Evolutionary conservation across 2,888 invertebrate species (phyloP), one percentile per base, ranked within the genome.

Genomic region (Drosophila borealis): DNA sequence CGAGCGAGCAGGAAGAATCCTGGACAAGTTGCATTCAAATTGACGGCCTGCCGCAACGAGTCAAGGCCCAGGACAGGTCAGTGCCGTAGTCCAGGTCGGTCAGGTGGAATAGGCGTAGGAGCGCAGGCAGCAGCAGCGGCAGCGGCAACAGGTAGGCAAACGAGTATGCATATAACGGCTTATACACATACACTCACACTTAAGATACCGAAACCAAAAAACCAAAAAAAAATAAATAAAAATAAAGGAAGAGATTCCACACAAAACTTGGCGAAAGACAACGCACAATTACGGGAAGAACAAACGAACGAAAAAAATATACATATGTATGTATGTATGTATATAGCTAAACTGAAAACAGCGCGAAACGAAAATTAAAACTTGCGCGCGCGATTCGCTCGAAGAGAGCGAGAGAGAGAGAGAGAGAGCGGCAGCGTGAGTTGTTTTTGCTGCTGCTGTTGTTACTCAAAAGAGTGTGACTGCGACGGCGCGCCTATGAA

Each of bases 401-500:
- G 29, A 17, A 37, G 19, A 42, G 46, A 51, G 29, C n/a, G 55
- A 17, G 41, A 8, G 34, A 19, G 59, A 3, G 39, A 17, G 17
- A 17, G 55, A 46, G 33, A 4, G 45, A 17, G 41, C 5, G 46
- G n/a, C 29, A 29, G 57, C 19, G 39, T n/a, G 49, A 41, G 51
- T 49, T 59, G 41, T n/a, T 56, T 45, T n/a, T 55, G 36, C n/a
- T 50, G 33, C 10, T 42, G 39, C 25, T 34, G 39, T 29, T 55
- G 44, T 21, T 14, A n/a, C 29, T 37, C 42, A 41, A 55, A 21
- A 69, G 51, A 62, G 36, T 54, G 48, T 51, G 75, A 66, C 66
- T 56, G 72, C 72, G 72, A 60, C 77, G 56, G 73, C 67, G 76
- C 67, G 72, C 62, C 77, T 72, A 54, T 61, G 62, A 61, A 73